phyloP scores from a whole-genome alignment of 1,140 invertebrate genomes.

The Ostrea denselamellosa region DNA sequence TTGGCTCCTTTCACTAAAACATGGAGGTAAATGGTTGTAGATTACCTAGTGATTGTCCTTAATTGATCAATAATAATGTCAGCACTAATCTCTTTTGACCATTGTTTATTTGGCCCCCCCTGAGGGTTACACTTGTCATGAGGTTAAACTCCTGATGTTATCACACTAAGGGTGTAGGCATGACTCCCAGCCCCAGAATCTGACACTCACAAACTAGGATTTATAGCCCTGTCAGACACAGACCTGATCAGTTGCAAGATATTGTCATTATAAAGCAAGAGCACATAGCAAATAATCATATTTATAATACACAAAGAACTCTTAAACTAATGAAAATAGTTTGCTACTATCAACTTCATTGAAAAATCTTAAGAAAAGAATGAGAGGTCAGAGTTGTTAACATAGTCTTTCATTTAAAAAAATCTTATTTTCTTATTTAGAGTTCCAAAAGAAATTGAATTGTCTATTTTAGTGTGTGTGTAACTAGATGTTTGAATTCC shows the following conservation, averaged over 20 bases:
- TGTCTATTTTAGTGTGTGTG: not conserved
- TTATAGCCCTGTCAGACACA: not conserved
- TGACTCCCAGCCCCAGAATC: not conserved
- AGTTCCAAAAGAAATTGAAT: not conserved
- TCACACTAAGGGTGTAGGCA: conserved; percentile 11
- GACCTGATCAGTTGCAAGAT: not conserved
- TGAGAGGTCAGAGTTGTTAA: not conserved
- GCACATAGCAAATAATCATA: not conserved
- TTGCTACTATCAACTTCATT: not conserved
- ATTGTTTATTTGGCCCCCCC: not conserved
- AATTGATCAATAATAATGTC: conserved; percentile 46
- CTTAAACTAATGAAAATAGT: not conserved
- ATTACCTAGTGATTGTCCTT: conserved; percentile 28
- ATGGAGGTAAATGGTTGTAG: not conserved
- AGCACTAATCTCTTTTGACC: conserved; percentile 5
- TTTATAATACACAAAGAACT: not conserved
- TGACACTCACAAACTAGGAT: conserved; percentile 4
- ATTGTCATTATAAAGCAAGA: not conserved
- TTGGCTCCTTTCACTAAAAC: not conserved
- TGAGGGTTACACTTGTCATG: not conserved
- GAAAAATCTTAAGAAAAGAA: not conserved
- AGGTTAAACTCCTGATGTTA: not conserved
- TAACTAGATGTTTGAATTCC: not conserved
- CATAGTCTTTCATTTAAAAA: not conserved
- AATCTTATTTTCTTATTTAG: not conserved